Evolutionary conservation across 2,113 vertebrate genomes (phyloP).

Genomic region (Sula dactylatra): DNA sequence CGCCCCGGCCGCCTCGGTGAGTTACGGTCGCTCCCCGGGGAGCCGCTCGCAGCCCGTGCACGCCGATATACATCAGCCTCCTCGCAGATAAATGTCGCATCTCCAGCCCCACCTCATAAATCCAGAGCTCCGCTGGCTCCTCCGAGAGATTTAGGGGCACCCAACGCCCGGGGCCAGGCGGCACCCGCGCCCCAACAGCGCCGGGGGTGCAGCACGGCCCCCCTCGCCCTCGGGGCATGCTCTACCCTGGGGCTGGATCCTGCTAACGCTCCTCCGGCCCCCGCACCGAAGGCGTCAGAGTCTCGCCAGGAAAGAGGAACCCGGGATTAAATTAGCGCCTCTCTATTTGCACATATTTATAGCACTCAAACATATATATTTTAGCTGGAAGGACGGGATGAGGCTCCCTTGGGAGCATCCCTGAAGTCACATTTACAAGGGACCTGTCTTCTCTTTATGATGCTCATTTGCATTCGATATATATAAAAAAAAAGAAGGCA

Average conservation of each 20-base stretch:
- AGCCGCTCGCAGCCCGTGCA: neutral
- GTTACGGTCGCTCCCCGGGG: neutral
- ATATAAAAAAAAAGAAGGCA: neutral
- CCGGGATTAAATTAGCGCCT: neutral
- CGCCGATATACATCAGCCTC: neutral
- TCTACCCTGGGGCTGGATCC: neutral
- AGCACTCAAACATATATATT: neutral
- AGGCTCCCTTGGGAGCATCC: conserved; percentile 14
- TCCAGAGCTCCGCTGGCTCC: neutral
- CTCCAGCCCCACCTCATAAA: neutral
- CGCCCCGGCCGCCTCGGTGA: neutral
- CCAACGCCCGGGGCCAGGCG: neutral
- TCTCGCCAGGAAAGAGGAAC: neutral
- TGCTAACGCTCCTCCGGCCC: neutral
- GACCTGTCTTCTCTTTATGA: neutral
- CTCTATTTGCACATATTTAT: conserved; percentile 23
- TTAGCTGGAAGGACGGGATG: conserved; percentile 6
- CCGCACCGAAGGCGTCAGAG: neutral
- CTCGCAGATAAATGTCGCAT: neutral
- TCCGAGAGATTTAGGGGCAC: neutral
- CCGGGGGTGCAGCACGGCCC: neutral
- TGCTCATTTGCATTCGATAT: conserved; percentile 20
- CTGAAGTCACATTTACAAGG: neutral
- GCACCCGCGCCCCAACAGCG: neutral
- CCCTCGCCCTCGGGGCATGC: neutral